Evolutionary conservation across 2,113 vertebrate genomes (phyloP).

Genomic region (Tychaedon coryphoeus): DNA sequence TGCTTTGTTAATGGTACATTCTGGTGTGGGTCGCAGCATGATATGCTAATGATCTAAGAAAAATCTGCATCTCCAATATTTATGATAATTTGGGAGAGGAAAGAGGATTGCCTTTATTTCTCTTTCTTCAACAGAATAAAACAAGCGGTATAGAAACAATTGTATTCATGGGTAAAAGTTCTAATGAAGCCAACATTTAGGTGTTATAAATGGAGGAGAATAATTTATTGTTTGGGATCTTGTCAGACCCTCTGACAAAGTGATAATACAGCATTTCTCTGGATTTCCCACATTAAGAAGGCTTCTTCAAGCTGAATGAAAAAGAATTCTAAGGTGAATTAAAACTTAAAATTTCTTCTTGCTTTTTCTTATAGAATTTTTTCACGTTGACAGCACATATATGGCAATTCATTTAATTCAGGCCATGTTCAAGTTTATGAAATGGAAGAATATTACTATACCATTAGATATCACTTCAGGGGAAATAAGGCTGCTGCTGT

Average conservation of each 20-base stretch:
- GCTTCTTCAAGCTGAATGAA: not conserved
- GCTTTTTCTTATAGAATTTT: not conserved
- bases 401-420: slow-evolving; percentile 18
- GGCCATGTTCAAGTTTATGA: slow-evolving; percentile 8
- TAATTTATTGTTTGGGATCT: slow-evolving; percentile 63
- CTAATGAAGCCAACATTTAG: slow-evolving; percentile 68
- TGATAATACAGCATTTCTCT: slow-evolving; percentile 40
- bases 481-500: slow-evolving; percentile 42
- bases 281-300: slow-evolving; percentile 19
- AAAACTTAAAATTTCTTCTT: slow-evolving; percentile 9
- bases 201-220: slow-evolving; percentile 62
- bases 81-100: slow-evolving; percentile 83
- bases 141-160: slow-evolving; percentile 65
- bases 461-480: slow-evolving; percentile 35
- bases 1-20: slow-evolving; percentile 86
- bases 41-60: slow-evolving; percentile 88
- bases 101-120: slow-evolving; percentile 77
- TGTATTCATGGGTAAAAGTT: slow-evolving; percentile 66
- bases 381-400: not conserved
- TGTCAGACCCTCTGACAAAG: slow-evolving; percentile 67
- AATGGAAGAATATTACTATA: slow-evolving; percentile 11
- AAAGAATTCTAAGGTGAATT: slow-evolving; percentile 25
- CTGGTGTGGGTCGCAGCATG: slow-evolving; percentile 84
- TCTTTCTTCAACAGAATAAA: slow-evolving; percentile 68
- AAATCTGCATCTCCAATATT: slow-evolving; percentile 87